Evolutionary conservation across 2,113 vertebrate genomes (phyloP), one percentile per base, ranked within the genome.

Genomic region (Hippocampus barbouri): DNA sequence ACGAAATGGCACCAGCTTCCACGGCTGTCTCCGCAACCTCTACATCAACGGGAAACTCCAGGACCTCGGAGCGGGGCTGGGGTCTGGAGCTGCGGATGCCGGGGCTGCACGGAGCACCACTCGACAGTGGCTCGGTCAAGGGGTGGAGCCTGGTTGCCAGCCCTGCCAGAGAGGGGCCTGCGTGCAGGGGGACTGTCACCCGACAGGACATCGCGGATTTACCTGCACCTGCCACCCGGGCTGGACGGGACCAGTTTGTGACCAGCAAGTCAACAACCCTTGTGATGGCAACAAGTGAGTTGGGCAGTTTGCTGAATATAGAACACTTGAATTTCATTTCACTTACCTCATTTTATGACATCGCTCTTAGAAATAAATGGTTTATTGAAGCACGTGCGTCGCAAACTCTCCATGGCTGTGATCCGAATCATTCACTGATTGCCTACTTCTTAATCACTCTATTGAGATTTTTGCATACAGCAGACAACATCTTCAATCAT

Each of bases 261-360:
- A 98, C 77, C 95, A 97, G 62, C 94, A 95, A 77, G 90, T 96
- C 71, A 97, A 94, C 67, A 94, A 98, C 88, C 95, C 97, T 0
- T 99, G 97, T 71, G 91, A 96, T 8, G 96, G 96, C 85, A 97
- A 99, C 87, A 99, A 99, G 97, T 99, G 90, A 91, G 97, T 93
- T 27, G 8, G 12, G 16, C 15, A 10, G 20, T 25, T 40, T 10
- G 14, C 34, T 6, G 16, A 27, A 30, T 41, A 14, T 7, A 21
- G 62, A 63, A 23, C 60, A 23, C 8, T 15, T n/a, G 8, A 1
- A 6, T 47, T 15, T 1, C 45, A 47, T 47, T 47, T 45, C 51
- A 25, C 4, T 25, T 0, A 14, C 1, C 57, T 30, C 25, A 30
- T 30, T 5, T 60, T 30, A 4, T 21, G 8, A 57, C 10, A 21